Percentiles rank a stretch among this genome's conserved stretches.
These are phyloP conservation scores for Tamandua tetradactyla DNA, from an alignment of 2,797 vertebrate species.

Conservation along the genomic window DNA sequence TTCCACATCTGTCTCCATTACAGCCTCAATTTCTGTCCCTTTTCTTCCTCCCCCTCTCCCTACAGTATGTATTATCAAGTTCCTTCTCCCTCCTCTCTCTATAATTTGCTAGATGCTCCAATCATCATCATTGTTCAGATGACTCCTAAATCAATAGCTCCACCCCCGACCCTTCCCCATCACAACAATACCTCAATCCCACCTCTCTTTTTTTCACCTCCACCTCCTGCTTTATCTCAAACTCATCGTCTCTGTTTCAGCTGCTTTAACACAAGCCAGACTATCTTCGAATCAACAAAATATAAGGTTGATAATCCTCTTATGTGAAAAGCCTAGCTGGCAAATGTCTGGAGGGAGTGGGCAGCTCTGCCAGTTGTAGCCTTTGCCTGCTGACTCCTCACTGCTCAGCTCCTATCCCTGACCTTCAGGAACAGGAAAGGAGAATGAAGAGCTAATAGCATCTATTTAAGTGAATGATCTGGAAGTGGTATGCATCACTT, in stretches of 20 bases:
- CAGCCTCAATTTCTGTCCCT: not conserved
- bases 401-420: not conserved
- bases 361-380: not conserved
- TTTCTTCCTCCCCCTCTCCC: not conserved
- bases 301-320: not conserved
- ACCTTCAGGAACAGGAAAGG: not conserved
- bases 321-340: not conserved
- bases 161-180: not conserved
- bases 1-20: not conserved
- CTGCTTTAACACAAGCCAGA: not conserved
- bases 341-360: not conserved
- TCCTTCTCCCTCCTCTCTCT: not conserved
- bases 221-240: not conserved
- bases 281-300: too few relatives aligned
- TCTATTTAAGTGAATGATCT: not conserved
- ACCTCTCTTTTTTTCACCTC: not conserved
- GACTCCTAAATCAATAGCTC: fast-evolving
- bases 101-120: not conserved
- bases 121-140: not conserved
- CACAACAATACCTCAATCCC: not conserved
- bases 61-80: not conserved
- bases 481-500: not conserved
- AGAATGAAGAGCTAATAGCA: not conserved
- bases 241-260: not conserved
- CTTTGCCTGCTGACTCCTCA: not conserved